Evolutionary conservation across 2,888 invertebrate species (phyloP), one percentile per base, ranked within the genome.

Genomic region (Polydrusus cervinus): DNA sequence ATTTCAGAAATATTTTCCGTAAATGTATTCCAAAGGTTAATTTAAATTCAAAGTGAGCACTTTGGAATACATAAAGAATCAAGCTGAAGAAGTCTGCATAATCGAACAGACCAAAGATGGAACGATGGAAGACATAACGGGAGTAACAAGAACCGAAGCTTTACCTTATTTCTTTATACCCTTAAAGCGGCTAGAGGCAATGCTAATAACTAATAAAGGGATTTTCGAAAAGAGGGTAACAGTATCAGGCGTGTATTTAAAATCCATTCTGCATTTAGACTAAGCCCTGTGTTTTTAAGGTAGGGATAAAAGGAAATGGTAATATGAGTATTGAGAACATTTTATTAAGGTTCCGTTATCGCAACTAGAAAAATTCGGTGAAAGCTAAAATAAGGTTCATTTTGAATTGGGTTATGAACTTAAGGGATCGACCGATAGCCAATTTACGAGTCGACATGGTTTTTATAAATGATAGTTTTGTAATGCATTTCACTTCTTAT

Each of bases 11-110:
- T 53, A 53, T 53, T 38, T 57, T 57, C 14, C 38, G 25, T 30
- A 49, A 49, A 16, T 16, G 34, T 16, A 57, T 30, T 70, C 11
- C 1, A 25, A 47, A 60, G 51, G 47, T 38, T 55, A 69, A 71
- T 71, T 71, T 71, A 49, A 71, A 71, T 71, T 71, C 53, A 53
- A 71, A 71, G 43, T 62, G 51, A 53, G 53, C 38, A 69, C 60
- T 38, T 53, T 30, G 13, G 53, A 62, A 71, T 62, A 71, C 51
- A 64, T 53, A 62, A 53, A 34, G 53, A 62, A 71, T 71, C 70
- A 62, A 62, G 25, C 61, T 49, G 18, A 40, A 71, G 14, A 57
- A 62, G 34, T 71, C 62, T 62, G 61, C 70, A 70, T 70, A 70
- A 70, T 70, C 70, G 62, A 61, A 40, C 53, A 61, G 69, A 13